Conservation (phyloP, 2,888 invertebrate species). For the Sialis lutaria region DNA sequence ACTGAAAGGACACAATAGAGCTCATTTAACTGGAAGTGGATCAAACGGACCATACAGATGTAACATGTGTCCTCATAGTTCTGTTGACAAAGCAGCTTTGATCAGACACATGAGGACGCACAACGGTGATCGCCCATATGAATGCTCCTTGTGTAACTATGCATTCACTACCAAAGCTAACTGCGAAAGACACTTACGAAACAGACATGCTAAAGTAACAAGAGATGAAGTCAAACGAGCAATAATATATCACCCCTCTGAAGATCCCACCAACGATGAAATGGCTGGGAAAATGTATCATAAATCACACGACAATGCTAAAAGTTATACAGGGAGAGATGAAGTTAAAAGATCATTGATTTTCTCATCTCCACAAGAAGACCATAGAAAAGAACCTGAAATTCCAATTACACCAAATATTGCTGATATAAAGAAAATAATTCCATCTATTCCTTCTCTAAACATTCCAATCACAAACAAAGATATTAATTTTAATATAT, state of each 20-base stretch:
- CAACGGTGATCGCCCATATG: conserved; percentile 88
- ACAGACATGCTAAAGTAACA: conserved; percentile 72
- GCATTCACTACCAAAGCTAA: conserved; percentile 96
- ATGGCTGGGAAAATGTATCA: conserved; percentile 23
- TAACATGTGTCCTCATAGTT: conserved; percentile 82
- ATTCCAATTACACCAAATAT: too few species aligned
- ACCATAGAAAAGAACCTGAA: too few species aligned
- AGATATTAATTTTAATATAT: too few species aligned
- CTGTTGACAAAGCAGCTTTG: conserved; percentile 78
- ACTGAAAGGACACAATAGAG: conserved; percentile 77
- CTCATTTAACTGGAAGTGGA: conserved; percentile 61
- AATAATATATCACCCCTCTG: conserved; percentile 74
- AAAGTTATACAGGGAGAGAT: too few species aligned
- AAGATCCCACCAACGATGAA: conserved; percentile 67
- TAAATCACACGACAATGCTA: too few species aligned
- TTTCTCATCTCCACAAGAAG: background rate
- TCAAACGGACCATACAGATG: conserved; percentile 70
- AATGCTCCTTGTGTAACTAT: conserved; percentile 88
- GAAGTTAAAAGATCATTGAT: background rate
- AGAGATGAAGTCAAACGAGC: conserved; percentile 78
- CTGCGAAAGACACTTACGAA: conserved; percentile 86
- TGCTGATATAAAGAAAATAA: too few species aligned
- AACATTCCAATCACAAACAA: too few species aligned
- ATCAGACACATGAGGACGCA: conserved; percentile 86
- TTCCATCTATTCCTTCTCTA: too few species aligned